phyloP scores from a whole-genome alignment of 2,888 invertebrate genomes.

The Herminia tarsipennalis region DNA sequence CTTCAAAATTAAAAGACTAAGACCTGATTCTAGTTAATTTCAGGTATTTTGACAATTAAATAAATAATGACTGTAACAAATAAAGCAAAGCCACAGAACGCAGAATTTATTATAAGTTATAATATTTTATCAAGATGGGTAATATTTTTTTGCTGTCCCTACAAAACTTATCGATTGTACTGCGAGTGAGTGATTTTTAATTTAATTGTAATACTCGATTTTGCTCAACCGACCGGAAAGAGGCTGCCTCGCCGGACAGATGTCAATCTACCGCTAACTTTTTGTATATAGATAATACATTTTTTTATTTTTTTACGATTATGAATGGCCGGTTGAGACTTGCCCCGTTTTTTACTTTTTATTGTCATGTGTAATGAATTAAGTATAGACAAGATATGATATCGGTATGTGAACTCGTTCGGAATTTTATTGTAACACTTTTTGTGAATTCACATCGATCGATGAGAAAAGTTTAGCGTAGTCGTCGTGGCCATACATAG shows the following conservation, averaged over 20 bases:
- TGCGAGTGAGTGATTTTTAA: slow-evolving; percentile 80
- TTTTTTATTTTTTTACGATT: slow-evolving; percentile 43
- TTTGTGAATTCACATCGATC: too few relatives aligned
- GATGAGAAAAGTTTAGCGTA: too few relatives aligned
- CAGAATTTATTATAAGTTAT: too few relatives aligned
- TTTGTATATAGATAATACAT: slow-evolving; percentile 44
- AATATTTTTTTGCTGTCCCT: slow-evolving; percentile 56
- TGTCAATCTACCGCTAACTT: slow-evolving; percentile 75
- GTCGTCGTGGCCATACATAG: too few relatives aligned
- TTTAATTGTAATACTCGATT: slow-evolving; percentile 85
- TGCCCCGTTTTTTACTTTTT: slow-evolving; percentile 60
- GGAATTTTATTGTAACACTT: slow-evolving; percentile 40
- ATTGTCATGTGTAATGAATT: slow-evolving; percentile 71
- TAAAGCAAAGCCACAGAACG: too few relatives aligned
- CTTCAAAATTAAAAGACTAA: too few relatives aligned
- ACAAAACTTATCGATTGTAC: slow-evolving; percentile 65
- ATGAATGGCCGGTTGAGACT: slow-evolving; percentile 54
- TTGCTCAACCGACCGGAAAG: slow-evolving; percentile 74
- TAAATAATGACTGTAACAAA: too few relatives aligned
- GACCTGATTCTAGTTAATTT: too few relatives aligned
- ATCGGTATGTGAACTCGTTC: slow-evolving; percentile 63
- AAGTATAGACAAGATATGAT: slow-evolving; percentile 60
- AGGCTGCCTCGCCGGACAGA: slow-evolving; percentile 70
- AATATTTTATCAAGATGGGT: background rate
- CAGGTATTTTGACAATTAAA: too few relatives aligned